These are phyloP conservation scores for Poeciliopsis presidionis DNA, from an alignment of 2,797 vertebrate genomes.

Conservation along the genomic window DNA sequence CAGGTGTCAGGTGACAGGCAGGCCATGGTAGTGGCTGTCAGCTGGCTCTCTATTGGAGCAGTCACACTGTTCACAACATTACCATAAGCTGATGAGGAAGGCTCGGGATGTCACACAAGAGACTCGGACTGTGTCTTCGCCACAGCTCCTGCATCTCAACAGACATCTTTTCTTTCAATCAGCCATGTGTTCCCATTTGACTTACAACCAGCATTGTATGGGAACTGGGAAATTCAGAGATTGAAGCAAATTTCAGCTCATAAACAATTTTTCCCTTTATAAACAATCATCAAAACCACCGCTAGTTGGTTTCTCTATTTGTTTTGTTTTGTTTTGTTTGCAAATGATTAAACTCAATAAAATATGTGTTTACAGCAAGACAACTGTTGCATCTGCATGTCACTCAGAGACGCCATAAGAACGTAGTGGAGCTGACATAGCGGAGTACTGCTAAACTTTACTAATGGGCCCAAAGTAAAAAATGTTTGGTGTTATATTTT, in stretches of 20 bases:
- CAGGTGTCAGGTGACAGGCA: constrained; percentile 84
- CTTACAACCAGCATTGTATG: background rate
- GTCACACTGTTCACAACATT: constrained; percentile 76
- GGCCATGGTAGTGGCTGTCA: constrained; percentile 82
- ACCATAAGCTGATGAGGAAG: constrained; percentile 79
- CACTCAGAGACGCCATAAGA: background rate
- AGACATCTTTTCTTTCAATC: constrained; percentile 14
- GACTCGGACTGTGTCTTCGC: constrained; percentile 38
- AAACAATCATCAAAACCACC: background rate
- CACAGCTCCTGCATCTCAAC: constrained; percentile 35
- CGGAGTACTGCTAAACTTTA: background rate
- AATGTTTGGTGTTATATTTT: background rate
- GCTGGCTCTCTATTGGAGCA: constrained; percentile 79
- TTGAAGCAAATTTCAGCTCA: background rate
- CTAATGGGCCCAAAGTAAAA: background rate
- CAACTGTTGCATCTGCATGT: constrained; percentile 1
- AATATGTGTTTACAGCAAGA: background rate
- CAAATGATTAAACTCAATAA: background rate
- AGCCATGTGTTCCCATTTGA: background rate
- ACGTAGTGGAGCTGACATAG: background rate
- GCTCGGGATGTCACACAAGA: constrained; percentile 52
- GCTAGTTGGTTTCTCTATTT: background rate
- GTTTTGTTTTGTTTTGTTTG: background rate
- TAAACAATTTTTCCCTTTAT: background rate
- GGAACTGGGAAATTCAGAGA: background rate